phyloP scores from a whole-genome alignment of 2,888 invertebrate genomes.

The Caenorhabditis virilis region DNA sequence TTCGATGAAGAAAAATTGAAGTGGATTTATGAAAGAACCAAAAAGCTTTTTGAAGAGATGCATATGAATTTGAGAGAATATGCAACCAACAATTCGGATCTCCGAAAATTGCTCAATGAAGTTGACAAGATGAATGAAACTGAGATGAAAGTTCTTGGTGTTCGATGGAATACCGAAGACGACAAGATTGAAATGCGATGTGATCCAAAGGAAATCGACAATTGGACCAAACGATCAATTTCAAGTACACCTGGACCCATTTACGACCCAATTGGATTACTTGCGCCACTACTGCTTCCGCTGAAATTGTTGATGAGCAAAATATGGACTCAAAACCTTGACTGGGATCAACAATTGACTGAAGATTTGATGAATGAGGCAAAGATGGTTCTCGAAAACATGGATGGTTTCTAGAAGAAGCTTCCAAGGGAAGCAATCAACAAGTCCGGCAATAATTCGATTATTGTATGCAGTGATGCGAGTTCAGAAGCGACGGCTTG shows the following conservation, averaged over 20 bases:
- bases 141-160: neutral
- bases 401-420: neutral
- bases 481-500: neutral
- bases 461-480: constrained; percentile 15
- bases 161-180: neutral
- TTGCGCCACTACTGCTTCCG: no score
- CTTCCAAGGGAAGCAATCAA: neutral
- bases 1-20: no score
- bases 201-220: neutral
- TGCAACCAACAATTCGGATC: constrained; percentile 30
- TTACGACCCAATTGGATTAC: no score
- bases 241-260: no score
- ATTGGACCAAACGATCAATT: no score
- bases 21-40: neutral
- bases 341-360: no score
- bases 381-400: neutral
- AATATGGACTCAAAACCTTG: no score
- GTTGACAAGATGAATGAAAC: neutral
- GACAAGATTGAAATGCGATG: neutral
- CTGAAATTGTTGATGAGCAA: no score
- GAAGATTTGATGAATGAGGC: no score
- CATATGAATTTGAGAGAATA: constrained; percentile 32
- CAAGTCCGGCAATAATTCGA: neutral
- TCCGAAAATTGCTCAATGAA: neutral
- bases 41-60: neutral